Conservation (phyloP, 2,113 vertebrate species). For the Calidris pugnax region DNA sequence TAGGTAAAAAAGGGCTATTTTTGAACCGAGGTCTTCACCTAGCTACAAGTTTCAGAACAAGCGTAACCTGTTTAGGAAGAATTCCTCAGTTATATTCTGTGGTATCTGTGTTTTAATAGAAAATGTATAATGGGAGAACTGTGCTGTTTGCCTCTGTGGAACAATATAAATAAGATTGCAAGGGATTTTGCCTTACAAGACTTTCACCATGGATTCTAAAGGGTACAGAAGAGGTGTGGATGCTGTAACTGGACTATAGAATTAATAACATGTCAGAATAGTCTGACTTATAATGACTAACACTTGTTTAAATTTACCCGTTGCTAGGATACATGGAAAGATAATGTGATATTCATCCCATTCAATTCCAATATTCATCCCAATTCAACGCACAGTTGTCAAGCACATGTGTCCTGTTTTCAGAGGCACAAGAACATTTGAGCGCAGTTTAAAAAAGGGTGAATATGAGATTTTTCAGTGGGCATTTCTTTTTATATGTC, state of each 20-base stretch:
- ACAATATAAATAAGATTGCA: background rate
- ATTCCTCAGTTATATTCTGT: background rate
- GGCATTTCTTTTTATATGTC: background rate
- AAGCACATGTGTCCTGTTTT: background rate
- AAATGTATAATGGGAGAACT: background rate
- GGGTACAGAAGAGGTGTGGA: background rate
- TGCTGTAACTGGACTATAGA: background rate
- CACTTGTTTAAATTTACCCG: background rate
- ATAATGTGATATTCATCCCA: background rate
- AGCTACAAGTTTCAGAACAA: background rate
- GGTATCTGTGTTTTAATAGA: background rate
- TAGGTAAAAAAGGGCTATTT: background rate
- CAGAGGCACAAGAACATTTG: background rate
- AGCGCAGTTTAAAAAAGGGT: background rate
- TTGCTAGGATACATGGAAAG: background rate
- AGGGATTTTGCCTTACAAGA: background rate
- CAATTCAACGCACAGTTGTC: background rate
- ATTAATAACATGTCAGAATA: background rate
- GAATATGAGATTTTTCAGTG: background rate
- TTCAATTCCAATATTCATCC: background rate
- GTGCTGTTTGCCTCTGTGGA: background rate
- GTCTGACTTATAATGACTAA: background rate
- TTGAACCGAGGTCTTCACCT: background rate
- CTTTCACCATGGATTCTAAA: background rate
- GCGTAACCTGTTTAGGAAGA: background rate